These are phyloP conservation scores for Aramus guarauna DNA, from an alignment of 2,113 vertebrate genomes.

Conservation along the genomic window DNA sequence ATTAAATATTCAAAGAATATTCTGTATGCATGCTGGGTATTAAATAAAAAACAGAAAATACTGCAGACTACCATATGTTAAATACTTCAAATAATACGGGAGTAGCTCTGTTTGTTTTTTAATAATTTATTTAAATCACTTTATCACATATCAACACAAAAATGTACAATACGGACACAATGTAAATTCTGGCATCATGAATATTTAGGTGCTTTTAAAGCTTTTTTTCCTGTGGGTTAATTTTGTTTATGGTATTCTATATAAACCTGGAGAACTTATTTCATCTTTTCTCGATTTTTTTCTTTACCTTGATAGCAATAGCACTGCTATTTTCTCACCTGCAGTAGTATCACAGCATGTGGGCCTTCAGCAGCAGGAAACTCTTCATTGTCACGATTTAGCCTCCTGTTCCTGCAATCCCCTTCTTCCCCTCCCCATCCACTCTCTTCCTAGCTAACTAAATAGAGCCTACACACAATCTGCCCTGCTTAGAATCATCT, in stretches of 20 bases:
- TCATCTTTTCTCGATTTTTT: neutral
- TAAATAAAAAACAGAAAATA: conserved; percentile 63
- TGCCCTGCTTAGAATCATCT: conserved; percentile 24
- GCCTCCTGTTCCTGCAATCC: neutral
- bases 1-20: conserved; percentile 73
- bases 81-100: conserved; percentile 37
- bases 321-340: neutral
- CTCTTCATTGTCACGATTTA: neutral
- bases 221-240: neutral
- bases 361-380: conserved; percentile 1
- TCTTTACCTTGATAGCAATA: neutral
- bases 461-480: neutral
- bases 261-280: neutral
- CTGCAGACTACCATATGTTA: conserved; percentile 21
- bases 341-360: neutral
- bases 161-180: conserved; percentile 4
- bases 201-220: conserved; percentile 29
- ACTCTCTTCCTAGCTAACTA: neutral
- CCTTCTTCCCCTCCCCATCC: neutral
- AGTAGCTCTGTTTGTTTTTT: conserved; percentile 42
- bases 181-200: neutral
- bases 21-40: conserved; percentile 47
- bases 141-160: conserved; percentile 44
- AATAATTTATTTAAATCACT: conserved; percentile 63
- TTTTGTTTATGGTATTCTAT: neutral